These are phyloP conservation scores for Crossaster papposus DNA, from an alignment of 53 echinoderm and acorn worm species.

Conservation along the genomic window DNA sequence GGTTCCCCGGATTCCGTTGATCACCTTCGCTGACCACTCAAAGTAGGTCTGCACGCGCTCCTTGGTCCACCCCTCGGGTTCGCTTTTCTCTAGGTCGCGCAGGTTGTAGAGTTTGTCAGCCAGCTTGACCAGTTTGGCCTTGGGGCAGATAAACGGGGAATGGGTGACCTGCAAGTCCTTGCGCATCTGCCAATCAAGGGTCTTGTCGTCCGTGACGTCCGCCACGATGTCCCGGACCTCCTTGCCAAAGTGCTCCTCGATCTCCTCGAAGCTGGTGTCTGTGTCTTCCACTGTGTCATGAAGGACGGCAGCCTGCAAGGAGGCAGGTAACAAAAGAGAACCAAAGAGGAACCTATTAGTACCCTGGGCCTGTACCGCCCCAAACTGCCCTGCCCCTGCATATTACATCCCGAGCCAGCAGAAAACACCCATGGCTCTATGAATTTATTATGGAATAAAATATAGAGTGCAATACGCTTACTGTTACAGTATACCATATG, in stretches of 20 bases:
- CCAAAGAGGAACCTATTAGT: background rate
- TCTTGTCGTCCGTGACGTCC: constrained; percentile 95
- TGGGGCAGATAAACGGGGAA: constrained; percentile 82
- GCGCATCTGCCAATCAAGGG: constrained; percentile 82
- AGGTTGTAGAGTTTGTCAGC: constrained; percentile 97
- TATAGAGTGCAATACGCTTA: too few relatives aligned
- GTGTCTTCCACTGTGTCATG: constrained; percentile 99
- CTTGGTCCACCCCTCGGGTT: constrained; percentile 89
- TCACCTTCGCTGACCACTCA: constrained; percentile 77
- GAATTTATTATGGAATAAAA: too few relatives aligned
- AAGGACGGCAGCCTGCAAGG: constrained; percentile 87
- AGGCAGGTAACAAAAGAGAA: too few relatives aligned
- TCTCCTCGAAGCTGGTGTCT: constrained; percentile 89
- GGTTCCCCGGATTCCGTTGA: constrained; percentile 70
- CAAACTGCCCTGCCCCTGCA: background rate
- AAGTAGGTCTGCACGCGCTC: constrained; percentile 73
- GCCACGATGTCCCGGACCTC: constrained; percentile 90
- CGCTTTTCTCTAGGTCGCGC: constrained; percentile 73
- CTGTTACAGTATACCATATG: too few relatives aligned
- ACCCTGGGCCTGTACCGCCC: background rate
- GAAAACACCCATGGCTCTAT: too few relatives aligned
- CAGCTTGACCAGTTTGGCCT: constrained; percentile 93
- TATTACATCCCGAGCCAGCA: too few relatives aligned
- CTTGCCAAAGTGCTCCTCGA: constrained; percentile 86
- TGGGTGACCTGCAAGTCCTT: constrained; percentile 88